Base-by-base conservation (phyloP, 2,113 vertebrate genomes). In the Asarcornis scutulata region DNA sequence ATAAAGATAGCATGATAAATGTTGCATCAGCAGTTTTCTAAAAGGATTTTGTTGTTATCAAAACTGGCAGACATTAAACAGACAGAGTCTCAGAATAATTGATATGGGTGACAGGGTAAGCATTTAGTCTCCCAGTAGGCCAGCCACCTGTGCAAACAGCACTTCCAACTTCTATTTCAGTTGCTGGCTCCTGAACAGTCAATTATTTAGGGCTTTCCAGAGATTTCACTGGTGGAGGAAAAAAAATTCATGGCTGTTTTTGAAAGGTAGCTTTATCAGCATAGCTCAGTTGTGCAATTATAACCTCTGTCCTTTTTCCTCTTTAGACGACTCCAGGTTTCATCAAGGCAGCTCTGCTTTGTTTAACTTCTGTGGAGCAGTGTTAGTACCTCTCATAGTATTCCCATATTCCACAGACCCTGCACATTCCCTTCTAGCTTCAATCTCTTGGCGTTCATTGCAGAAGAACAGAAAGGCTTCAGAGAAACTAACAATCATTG, bases 131-230 rank as follows among this genome's bases (percentile, higher is more conserved):
- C 97, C 95, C 92, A 20, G 96, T 73, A 95, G 97, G 95, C 88
- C 82, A 81, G 73, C 97, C 98, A 98, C 98, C 98, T 98, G 98
- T 97, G 85, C 97, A 98, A 98, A 98, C 98, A 98, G 77, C 87
- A 71, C 72, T 94, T 86, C 83, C 84, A 95, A 95, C 96, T 97
- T 97, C 93, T 96, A 69, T 96, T 96, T 92, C 71, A 68, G 88
- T 91, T 95, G 62, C 96, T 97, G 97, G 97, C 97, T 97, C 92
- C 85, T 58, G 93, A 98, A 96, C 86, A 97, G 90, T 95, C 97
- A 92, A 83, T 98, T 97, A 97, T 96, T 97, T 95, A 94, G 96
- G 86, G 88, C 88, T 97, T 97, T 97, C 83, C 91, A 95, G 96
- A 95, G 91, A 93, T 96, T 95, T 96, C 71, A 77, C 56, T 92